Evolutionary conservation across 2,888 invertebrate species (phyloP), one percentile per base, ranked within the genome.

Genomic region (Agonopterix heracliana): DNA sequence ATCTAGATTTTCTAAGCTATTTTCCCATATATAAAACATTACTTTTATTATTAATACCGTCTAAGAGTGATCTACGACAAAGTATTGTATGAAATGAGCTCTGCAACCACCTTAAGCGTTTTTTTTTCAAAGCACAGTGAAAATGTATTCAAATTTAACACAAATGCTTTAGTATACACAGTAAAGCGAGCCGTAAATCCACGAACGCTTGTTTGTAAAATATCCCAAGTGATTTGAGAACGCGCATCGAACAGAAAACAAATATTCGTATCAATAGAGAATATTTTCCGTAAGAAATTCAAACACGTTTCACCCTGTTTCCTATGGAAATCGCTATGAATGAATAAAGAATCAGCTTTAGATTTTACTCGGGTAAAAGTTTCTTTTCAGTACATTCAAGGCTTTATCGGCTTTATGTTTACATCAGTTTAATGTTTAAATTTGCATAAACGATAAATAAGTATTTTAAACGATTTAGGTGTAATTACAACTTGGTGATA

Each of bases 311-410:
- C 64, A 68, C 70, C 67, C 68, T 71, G 72, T 74, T 75, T 72
- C 70, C 68, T 73, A 81, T 78, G 78, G 71, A 77, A 78, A 81
- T 81, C 68, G 70, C 55, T 60, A 57, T 57, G 74, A 76, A 79
- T 79, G 78, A 79, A 82, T 82, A 78, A 79, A 71, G 68, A 74
- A 74, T 75, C 65, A 66, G 63, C 55, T 55, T 61, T 57, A 64
- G 64, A 67, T 13, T 13, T 41, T 13, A 12, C 64, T 69, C 53
- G 48, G 46, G 52, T 60, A 61, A 64, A 63, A 68, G 60, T 68
- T 69, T 61, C 56, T 58, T 66, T 55, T 54, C 45, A 49, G 50
- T 58, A 60, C 10, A 58, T 59, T 53, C 52, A 48, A 47, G 55
- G 61, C 58, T 64, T 65, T 60, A 59, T 63, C 58, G 64, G 59